These are phyloP conservation scores for Callimorpha dominula DNA, from an alignment of 2,888 invertebrate species.

Conservation along the genomic window DNA sequence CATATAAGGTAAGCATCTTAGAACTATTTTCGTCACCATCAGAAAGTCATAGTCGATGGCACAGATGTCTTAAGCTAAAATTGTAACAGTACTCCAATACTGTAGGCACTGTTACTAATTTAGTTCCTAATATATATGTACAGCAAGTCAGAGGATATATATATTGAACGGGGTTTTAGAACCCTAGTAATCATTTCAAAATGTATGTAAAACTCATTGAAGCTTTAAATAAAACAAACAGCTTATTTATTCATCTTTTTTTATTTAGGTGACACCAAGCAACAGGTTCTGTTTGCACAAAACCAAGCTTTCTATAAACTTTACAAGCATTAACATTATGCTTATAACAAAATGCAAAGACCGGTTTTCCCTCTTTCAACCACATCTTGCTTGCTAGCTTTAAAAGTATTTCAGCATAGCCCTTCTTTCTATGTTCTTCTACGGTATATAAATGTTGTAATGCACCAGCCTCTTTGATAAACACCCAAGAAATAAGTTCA, in stretches of 20 bases:
- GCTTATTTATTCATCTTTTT: not conserved
- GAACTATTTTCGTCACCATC: no score
- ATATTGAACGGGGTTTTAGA: no score
- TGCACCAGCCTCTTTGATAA: conserved; percentile 63
- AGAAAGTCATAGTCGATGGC: no score
- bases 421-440: conserved; percentile 61
- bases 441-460: conserved; percentile 64
- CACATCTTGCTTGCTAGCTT: conserved; percentile 61
- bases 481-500: conserved; percentile 60
- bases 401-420: conserved; percentile 61
- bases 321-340: conserved; percentile 57
- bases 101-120: no score
- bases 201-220: no score
- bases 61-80: no score
- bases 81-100: no score
- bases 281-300: conserved; percentile 42
- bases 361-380: conserved; percentile 52
- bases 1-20: no score
- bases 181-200: no score
- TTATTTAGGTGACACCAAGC: conserved; percentile 52
- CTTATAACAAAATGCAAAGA: conserved; percentile 56
- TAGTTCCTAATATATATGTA: no score
- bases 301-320: conserved; percentile 62
- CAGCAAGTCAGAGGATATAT: no score
- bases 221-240: no score